phyloP scores from a whole-genome alignment of 2,113 vertebrate species.

The Mormyrus lacerda region DNA sequence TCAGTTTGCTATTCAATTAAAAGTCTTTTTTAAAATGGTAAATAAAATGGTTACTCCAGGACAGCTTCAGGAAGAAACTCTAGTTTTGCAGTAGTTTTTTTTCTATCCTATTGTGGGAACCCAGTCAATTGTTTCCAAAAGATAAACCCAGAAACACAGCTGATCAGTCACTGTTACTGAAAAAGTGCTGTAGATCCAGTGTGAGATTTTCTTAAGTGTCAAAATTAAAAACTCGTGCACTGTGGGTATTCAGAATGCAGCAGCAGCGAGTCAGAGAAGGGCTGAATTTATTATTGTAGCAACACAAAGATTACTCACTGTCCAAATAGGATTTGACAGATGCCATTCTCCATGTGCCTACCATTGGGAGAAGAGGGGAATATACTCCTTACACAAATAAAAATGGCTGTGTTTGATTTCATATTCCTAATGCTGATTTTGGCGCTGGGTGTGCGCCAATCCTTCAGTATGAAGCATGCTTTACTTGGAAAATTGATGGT shows the following conservation, averaged over 20 bases:
- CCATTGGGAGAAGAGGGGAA: neutral
- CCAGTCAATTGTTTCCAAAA: neutral
- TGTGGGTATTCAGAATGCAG: neutral
- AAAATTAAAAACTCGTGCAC: neutral
- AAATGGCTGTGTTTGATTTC: conserved; percentile 8
- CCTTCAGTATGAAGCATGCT: neutral
- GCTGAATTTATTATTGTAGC: neutral
- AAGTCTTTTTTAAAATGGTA: neutral
- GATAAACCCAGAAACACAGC: neutral
- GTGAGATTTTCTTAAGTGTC: neutral
- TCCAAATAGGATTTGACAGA: neutral
- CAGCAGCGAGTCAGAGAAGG: neutral
- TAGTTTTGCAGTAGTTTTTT: neutral
- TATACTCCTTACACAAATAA: neutral
- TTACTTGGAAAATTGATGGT: conserved; percentile 4
- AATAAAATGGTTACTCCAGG: neutral
- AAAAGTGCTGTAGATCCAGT: neutral
- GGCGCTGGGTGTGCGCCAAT: neutral
- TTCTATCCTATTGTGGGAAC: neutral
- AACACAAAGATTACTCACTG: neutral
- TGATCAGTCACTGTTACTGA: neutral
- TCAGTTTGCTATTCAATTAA: neutral
- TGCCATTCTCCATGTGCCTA: neutral
- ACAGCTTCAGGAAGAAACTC: neutral
- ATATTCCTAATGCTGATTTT: neutral